phyloP scores from a whole-genome alignment of 2,888 invertebrate species.

The Philaethria dido region DNA sequence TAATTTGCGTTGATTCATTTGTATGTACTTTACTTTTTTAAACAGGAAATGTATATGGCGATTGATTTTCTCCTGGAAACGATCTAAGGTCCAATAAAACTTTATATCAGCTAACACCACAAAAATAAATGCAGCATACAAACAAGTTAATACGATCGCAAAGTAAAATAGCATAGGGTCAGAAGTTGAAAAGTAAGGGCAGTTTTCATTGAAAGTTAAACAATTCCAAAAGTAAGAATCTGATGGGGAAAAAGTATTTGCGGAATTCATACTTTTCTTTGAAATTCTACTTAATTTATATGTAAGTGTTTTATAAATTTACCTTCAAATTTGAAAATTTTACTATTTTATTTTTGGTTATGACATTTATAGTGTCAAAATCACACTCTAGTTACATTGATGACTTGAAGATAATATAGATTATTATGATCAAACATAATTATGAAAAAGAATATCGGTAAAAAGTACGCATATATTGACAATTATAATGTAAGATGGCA shows the following conservation, averaged over 20 bases:
- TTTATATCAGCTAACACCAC: constrained; percentile 61
- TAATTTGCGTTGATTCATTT: constrained; percentile 60
- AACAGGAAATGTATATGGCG: constrained; percentile 60
- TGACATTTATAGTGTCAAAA: constrained; percentile 11
- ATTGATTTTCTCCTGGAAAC: constrained; percentile 60
- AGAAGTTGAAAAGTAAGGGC: constrained; percentile 58
- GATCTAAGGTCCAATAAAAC: constrained; percentile 67
- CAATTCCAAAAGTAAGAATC: constrained; percentile 71
- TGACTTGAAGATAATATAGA: neutral
- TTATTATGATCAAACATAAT: neutral
- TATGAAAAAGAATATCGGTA: too few species aligned
- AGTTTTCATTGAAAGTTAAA: constrained; percentile 61
- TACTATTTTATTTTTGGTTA: constrained; percentile 5
- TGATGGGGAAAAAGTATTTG: constrained; percentile 45
- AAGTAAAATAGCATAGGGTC: constrained; percentile 67
- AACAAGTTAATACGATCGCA: constrained; percentile 53
- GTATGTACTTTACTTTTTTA: constrained; percentile 61
- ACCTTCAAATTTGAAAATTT: constrained; percentile 32
- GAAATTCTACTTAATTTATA: neutral
- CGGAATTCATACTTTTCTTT: constrained; percentile 49
- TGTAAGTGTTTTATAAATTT: neutral
- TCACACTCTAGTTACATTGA: too few species aligned
- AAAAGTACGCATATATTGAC: neutral
- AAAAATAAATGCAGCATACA: constrained; percentile 62
- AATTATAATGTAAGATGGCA: neutral